Base-by-base conservation (phyloP, 2,888 invertebrate genomes). In the Caenorhabditis panamensis region DNA sequence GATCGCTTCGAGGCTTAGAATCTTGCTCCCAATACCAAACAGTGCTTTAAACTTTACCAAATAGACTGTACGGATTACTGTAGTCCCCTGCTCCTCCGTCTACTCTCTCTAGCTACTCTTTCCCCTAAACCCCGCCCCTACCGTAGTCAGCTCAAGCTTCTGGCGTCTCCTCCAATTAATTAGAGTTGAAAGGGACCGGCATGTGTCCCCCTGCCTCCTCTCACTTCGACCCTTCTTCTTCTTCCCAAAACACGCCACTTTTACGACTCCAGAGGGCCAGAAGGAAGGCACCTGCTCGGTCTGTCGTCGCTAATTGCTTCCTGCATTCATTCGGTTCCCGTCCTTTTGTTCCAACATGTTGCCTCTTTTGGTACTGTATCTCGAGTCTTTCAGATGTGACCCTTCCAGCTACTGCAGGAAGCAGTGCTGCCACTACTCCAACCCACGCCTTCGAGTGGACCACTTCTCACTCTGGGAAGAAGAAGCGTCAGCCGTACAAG, bases 171-270 rank as follows among this genome's bases (percentile, higher is more conserved):
- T 20, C 61, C 73, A 73, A 66, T 73, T 73, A 73, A 73, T 73
- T 73, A 66, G 59, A 73, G 64, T 73, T 73, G 73, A 73, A 73
- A 73, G 66, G 63, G 64, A 64, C 72, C 72, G 72, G 72, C 75
- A 66, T 51, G 64, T 66, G 24, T 47, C 41, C 61, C 49, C 22
- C 22, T 37, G 9, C 37, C 20, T 36, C 13, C 31, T 31, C n/a
- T n/a, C n/a, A n/a, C n/a, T n/a, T n/a, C n/a, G n/a, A n/a, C n/a
- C 44, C 20, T 24, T 20, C 26, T 31, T 13, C 54, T 4, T 24
- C 24, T 16, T 26, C 49, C 51, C 67, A 59, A 67, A 61, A 61
- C 66, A 66, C 62, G 67, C 62, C 53, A 18, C 13, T 71, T 71
- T 71, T 71, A 71, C 62, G 62, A 71, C 47, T 49, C 53, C 53